phyloP scores from a whole-genome alignment of 1,140 invertebrate species.

The Platyscapa corneri region DNA sequence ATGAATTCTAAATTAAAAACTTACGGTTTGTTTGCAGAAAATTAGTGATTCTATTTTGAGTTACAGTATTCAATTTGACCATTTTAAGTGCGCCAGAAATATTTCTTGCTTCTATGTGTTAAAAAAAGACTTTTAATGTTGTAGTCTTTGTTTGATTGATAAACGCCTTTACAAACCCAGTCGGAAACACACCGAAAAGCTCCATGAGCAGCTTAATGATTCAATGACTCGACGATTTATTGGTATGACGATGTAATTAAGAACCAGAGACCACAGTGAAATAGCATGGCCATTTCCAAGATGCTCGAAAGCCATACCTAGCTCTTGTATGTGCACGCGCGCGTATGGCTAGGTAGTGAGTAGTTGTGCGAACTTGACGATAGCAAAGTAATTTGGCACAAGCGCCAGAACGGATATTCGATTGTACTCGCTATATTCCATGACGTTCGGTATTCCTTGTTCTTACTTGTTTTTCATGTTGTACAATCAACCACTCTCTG shows the following conservation, averaged over 20 bases:
- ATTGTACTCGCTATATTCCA: constrained; percentile 24
- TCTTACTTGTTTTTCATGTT: constrained; percentile 24
- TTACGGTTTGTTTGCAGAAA: too few relatives aligned
- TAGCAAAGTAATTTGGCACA: constrained; percentile 42
- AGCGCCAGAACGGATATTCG: constrained; percentile 34
- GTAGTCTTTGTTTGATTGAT: not conserved
- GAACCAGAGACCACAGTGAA: not conserved
- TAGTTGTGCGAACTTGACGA: constrained; percentile 32
- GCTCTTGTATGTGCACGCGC: not conserved
- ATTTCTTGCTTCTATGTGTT: too few relatives aligned
- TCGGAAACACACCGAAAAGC: not conserved
- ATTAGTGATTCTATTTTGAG: too few relatives aligned
- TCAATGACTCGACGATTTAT: constrained; percentile 40
- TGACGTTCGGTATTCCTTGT: constrained; percentile 5
- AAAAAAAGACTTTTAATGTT: not conserved
- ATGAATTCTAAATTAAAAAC: too few relatives aligned
- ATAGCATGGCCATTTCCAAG: not conserved
- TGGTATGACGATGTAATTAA: constrained; percentile 29
- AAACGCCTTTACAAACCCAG: not conserved
- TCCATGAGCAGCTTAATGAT: constrained; percentile 18
- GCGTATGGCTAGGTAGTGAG: not conserved
- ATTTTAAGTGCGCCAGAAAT: too few relatives aligned
- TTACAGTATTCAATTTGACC: too few relatives aligned
- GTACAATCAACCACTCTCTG: not conserved
- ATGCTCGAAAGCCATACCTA: not conserved